A percentile compares a stretch with the other conserved stretches of the same genome.
Conservation (phyloP, 2,797 vertebrate genomes). For the Nasua narica region DNA sequence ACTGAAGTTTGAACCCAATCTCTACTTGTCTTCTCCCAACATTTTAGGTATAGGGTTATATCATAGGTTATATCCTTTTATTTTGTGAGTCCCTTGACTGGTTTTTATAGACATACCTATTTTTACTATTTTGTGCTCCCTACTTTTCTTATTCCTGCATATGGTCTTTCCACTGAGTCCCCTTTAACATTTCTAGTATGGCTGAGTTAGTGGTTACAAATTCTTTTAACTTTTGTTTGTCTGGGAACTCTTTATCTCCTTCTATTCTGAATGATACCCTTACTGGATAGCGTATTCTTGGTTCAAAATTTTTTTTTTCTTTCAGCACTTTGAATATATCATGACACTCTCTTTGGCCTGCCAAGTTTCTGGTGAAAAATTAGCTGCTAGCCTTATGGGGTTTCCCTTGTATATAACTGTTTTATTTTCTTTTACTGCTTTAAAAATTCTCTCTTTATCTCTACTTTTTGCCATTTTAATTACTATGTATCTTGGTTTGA, state of each 20-base stretch:
- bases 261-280: neutral
- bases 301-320: neutral
- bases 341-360: neutral
- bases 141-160: neutral
- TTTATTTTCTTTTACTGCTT: neutral
- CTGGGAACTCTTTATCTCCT: neutral
- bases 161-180: neutral
- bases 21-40: neutral
- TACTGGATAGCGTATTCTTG: neutral
- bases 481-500: neutral
- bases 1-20: neutral
- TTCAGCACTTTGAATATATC: neutral
- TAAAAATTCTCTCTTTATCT: neutral
- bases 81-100: neutral
- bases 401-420: neutral
- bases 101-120: neutral
- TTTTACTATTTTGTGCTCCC: neutral
- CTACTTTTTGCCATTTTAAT: neutral
- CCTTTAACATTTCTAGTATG: neutral
- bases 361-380: neutral
- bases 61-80: neutral
- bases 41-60: neutral
- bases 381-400: neutral
- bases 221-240: neutral
- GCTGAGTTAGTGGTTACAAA: neutral